A percentile compares a stretch with the other conserved stretches of the same genome.
Conservation (phyloP, 2,797 vertebrate genomes). For the Threskiornis aethiopicus region DNA sequence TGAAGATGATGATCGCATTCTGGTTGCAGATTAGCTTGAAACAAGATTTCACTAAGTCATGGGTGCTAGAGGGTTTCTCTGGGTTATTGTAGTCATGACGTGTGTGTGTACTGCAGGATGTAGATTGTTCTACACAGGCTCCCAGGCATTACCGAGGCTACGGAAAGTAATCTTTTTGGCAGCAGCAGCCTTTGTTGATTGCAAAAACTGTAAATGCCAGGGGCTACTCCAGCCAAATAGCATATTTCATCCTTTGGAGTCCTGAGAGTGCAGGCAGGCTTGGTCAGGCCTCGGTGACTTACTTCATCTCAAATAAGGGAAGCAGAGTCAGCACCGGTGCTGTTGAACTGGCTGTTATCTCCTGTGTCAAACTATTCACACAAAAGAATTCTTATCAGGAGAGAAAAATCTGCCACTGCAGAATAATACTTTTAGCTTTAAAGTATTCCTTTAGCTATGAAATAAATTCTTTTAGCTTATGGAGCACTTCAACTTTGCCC, state of each 20-base stretch:
- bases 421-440: background rate
- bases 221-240: background rate
- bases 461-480: background rate
- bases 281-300: background rate
- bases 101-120: background rate
- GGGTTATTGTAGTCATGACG: constrained; percentile 5
- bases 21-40: constrained; percentile 16
- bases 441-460: background rate
- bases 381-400: background rate
- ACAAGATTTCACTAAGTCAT: constrained; percentile 28
- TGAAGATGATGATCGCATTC: background rate
- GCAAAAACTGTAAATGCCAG: background rate
- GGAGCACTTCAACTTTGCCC: background rate
- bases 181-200: background rate
- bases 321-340: background rate
- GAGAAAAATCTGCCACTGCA: background rate
- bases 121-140: constrained; percentile 5
- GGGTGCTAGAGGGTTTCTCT: constrained; percentile 3
- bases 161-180: background rate
- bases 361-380: background rate
- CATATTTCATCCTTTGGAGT: constrained; percentile 7
- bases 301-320: background rate
- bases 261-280: background rate
- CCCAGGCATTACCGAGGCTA: background rate
- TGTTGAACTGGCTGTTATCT: background rate